phyloP scores from a whole-genome alignment of 2,113 vertebrate species.

The Heloderma charlesbogerti region DNA sequence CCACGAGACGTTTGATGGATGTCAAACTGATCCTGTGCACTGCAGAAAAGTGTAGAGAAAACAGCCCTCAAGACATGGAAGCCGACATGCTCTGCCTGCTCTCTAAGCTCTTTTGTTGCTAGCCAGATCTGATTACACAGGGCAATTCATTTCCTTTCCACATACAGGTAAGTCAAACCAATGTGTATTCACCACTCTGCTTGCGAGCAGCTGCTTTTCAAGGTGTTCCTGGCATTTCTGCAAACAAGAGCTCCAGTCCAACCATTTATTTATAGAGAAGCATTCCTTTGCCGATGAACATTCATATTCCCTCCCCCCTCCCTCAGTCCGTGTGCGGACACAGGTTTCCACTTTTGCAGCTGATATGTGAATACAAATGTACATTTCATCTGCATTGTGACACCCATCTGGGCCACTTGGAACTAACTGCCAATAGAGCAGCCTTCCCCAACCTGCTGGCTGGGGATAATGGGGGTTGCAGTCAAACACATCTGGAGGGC shows the following conservation, averaged over 20 bases:
- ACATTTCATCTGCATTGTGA: background rate
- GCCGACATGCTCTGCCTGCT: background rate
- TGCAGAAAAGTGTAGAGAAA: background rate
- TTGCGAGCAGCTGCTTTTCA: background rate
- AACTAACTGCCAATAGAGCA: background rate
- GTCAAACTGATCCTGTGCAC: background rate
- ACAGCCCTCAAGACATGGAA: background rate
- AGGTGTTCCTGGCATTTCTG: conserved; percentile 3
- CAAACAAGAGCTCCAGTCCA: background rate
- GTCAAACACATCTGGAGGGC: too few relatives aligned
- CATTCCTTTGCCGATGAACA: background rate
- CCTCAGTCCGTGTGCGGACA: background rate
- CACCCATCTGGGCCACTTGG: background rate
- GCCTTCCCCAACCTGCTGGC: too few relatives aligned
- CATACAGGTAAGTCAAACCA: background rate
- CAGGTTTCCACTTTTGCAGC: background rate
- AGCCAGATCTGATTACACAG: background rate
- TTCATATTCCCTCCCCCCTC: too few relatives aligned
- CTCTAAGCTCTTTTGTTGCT: background rate
- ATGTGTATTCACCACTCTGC: background rate
- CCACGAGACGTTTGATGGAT: background rate
- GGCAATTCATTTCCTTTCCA: background rate
- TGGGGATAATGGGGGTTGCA: too few relatives aligned
- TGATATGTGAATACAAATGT: background rate
- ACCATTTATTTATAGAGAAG: background rate